Base-by-base conservation (phyloP, 1,140 invertebrate genomes). In the Physella acuta region DNA sequence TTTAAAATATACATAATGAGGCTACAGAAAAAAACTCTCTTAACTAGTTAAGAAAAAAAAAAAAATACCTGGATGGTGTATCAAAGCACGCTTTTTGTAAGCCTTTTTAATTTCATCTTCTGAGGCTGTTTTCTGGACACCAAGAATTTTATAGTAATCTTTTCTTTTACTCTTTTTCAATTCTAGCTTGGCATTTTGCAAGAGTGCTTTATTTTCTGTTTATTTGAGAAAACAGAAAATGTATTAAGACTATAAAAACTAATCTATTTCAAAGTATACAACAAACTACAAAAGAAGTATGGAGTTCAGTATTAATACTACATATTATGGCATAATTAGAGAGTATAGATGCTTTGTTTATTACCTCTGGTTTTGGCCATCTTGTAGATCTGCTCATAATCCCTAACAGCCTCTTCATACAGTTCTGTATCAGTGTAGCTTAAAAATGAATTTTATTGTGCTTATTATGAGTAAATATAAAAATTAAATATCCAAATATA, bases 111-210 rank as follows among this genome's bases (percentile, higher is more conserved):
- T 97, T 78, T 98, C 96, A 78, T 99, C 96, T 71, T 98, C 95
- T 56, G 90, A 90, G 14, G 96, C 95, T 77, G 88, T 89, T 88
- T 93, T 94, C 34, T 87, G 75, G 63, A 99, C 88, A 73, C 94
- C 94, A 70, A 99, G 86, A 75, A 93, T 95, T 86, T 93, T 94
- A 86, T 99, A 99, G 84, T 97, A 99, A 85, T 99, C 94, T 88
- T 97, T 98, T 53, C 94, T 60, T 73, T 84, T 84, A 68, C 82
- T 84, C 66, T 84, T 84, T 72, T 85, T 85, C 89, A 97, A 82
- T 33, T 91, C 91, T 52, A 93, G 82, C 86, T 97, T 96, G 0
- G 95, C 94, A 71, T 95, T 91, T 78, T 91, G 89, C 26, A 97
- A 84, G 37, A 85, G 75, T 62, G 73, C 73, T 71, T 83, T 82